phyloP scores from a whole-genome alignment of 2,888 invertebrate genomes.

The Agriopis marginaria region DNA sequence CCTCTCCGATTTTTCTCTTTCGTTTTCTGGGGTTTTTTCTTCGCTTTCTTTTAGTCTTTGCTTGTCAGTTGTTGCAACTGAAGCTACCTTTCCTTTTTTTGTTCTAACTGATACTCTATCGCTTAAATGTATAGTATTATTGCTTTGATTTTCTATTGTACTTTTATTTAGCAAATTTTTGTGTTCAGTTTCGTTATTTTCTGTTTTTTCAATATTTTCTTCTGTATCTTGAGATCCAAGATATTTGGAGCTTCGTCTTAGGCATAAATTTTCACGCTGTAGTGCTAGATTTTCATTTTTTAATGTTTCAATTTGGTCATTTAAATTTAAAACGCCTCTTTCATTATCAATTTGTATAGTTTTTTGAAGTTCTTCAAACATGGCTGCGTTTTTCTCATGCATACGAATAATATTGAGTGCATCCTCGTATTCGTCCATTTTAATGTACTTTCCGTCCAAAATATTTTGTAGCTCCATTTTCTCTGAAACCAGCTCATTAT shows the following conservation, averaged over 20 bases:
- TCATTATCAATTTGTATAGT: not conserved
- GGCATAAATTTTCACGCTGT: not conserved
- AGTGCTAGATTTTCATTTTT: not conserved
- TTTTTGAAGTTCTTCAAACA: slow-evolving; percentile 1
- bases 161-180: not conserved
- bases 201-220: not conserved
- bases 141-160: not conserved
- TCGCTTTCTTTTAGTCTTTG: too few species aligned
- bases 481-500: not conserved
- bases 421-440: not conserved
- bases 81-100: not conserved
- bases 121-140: not conserved
- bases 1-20: not conserved
- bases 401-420: not conserved
- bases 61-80: too few species aligned
- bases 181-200: not conserved
- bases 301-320: not conserved
- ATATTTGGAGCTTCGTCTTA: not conserved
- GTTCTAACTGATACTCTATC: not conserved
- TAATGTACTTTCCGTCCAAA: not conserved
- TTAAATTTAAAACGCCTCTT: not conserved
- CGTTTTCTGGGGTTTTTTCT: not conserved
- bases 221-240: not conserved
- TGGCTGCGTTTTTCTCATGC: not conserved
- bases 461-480: not conserved